Evolutionary conservation across 2,113 vertebrate species (phyloP), one percentile per base, ranked within the genome.

Genomic region (Siniperca knerii): DNA sequence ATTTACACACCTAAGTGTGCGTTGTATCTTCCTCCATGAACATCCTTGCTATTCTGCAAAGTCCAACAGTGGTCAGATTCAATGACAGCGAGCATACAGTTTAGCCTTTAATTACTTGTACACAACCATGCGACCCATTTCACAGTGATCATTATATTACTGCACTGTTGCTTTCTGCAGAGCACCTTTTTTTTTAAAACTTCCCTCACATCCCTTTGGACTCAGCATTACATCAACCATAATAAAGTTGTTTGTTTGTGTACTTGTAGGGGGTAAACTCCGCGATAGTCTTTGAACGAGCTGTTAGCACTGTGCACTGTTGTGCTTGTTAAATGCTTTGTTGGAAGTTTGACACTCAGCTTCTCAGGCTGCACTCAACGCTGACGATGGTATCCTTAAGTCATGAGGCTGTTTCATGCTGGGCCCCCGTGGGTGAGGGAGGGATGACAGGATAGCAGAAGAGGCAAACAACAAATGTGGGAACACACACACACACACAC

Each of bases 271-370:
- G 67, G 87, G 87, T 85, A 83, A 90, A 83, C 70, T 67, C 70
- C 44, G 79, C 55, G 52, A 74, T 90, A 76, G 85, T 87, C 92
- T 90, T 87, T 93, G 83, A 90, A 81, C 52, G 76, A 91, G 88
- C 87, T 88, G 87, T 90, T 88, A 92, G 85, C 72, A 46, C 83
- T 62, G 78, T 60, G 83, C 87, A 73, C 88, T 86, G 88, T 85
- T 81, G 91, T 86, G 90, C 91, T 93, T 92, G 90, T 91, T 92
- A 92, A 95, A 91, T 86, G 90, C 91, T 92, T 92, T 90, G 89
- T 91, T 89, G 88, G 79, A 93, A 92, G 89, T 92, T 91, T 87
- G 87, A 92, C 89, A 83, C 89, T 89, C 72, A 71, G 84, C 77
- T 88, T 89, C 85, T 77, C 60, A 37, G 83, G 90, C 89, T 84